Percentiles rank a stretch among this genome's conserved stretches.
phyloP scores from a whole-genome alignment of 2,888 invertebrate genomes.

The Caenorhabditis plicata region DNA sequence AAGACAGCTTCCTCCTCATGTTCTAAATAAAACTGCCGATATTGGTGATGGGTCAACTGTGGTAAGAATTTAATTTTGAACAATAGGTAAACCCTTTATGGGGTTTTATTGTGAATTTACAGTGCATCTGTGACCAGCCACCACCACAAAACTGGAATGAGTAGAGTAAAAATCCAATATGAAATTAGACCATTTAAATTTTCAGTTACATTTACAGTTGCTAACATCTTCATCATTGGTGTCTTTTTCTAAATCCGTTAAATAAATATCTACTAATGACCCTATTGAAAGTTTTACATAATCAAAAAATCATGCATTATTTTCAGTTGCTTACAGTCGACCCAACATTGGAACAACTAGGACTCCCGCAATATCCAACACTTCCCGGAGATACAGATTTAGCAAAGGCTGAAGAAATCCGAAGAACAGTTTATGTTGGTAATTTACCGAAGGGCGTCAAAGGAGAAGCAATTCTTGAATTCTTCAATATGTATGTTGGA shows the following conservation, averaged over 20 bases:
- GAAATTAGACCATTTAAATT: no score
- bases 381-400: slow-evolving; percentile 76
- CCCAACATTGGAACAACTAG: slow-evolving; percentile 77
- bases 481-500: slow-evolving; percentile 73
- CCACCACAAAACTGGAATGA: slow-evolving; percentile 23
- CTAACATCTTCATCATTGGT: no score
- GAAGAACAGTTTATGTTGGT: slow-evolving; percentile 84
- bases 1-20: slow-evolving; percentile 80
- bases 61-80: slow-evolving; percentile 37
- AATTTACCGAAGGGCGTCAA: slow-evolving; percentile 72
- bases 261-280: no score
- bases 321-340: slow-evolving; percentile 80
- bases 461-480: slow-evolving; percentile 83
- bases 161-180: no score
- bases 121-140: slow-evolving; percentile 26
- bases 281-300: no score
- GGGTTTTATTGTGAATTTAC: no score
- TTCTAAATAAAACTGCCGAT: slow-evolving; percentile 76
- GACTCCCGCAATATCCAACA: slow-evolving; percentile 86
- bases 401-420: slow-evolving; percentile 81
- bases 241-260: no score
- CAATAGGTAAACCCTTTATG: slow-evolving; percentile 20
- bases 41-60: slow-evolving; percentile 55
- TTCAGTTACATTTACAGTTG: slow-evolving; percentile 27
- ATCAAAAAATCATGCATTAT: not conserved